These are phyloP conservation scores for Nephila pilipes DNA, from an alignment of 1,140 invertebrate genomes.

Conservation along the genomic window DNA sequence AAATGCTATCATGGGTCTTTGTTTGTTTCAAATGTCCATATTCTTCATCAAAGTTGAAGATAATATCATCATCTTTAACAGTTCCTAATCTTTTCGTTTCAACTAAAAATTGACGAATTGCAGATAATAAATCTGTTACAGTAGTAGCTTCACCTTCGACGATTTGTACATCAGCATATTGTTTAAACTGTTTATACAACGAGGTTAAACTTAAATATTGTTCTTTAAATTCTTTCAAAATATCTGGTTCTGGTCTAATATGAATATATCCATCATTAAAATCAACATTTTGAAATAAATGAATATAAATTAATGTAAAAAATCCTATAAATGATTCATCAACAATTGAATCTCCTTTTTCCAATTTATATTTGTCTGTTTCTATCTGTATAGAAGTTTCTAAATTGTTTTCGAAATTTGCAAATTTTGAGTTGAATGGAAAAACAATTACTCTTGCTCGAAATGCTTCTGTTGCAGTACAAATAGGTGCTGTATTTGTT, in stretches of 20 bases:
- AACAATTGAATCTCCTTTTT: conserved; percentile 5
- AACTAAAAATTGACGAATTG: conserved; percentile 39
- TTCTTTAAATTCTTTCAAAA: conserved; percentile 45
- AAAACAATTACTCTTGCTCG: conserved; percentile 21
- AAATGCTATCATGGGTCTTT: not conserved
- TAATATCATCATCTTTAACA: not conserved
- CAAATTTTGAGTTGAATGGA: conserved; percentile 37
- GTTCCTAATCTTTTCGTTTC: conserved; percentile 22
- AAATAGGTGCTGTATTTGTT: conserved; percentile 21
- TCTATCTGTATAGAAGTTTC: conserved; percentile 14
- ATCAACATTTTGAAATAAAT: conserved; percentile 33
- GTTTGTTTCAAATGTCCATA: conserved; percentile 11
- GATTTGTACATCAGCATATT: conserved; percentile 39
- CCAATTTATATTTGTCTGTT: conserved; percentile 4
- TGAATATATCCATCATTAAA: conserved; percentile 23
- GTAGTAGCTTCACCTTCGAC: not conserved
- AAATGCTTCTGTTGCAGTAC: conserved; percentile 49
- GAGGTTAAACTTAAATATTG: conserved; percentile 30
- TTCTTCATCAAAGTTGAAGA: conserved; percentile 32
- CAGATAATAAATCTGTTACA: conserved; percentile 19
- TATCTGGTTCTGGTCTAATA: conserved; percentile 10
- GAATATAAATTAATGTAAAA: conserved; percentile 39
- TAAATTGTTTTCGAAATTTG: too few relatives aligned
- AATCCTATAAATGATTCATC: conserved; percentile 13
- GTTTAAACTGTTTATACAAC: conserved; percentile 42